Evolutionary conservation across 2,888 invertebrate species (phyloP).

Genomic region (Limnephilus marmoratus): DNA sequence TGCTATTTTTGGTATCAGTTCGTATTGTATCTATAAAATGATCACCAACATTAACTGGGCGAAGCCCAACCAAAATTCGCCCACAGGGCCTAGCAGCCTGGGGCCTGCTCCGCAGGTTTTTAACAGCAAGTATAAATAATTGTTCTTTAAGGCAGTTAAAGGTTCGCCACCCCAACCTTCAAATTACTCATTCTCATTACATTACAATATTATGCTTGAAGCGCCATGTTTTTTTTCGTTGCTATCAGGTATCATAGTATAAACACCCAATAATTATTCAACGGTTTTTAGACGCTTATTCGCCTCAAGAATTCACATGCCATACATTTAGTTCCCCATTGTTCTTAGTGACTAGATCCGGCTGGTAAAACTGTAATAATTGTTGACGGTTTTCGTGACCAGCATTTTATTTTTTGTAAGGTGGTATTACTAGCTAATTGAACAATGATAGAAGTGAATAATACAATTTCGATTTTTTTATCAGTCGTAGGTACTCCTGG

Average conservation of each 20-base stretch:
- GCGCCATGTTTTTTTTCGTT: background rate
- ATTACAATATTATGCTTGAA: background rate
- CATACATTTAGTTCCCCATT: background rate
- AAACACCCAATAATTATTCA: background rate
- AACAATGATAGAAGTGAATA: background rate
- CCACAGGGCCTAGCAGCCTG: too few relatives aligned
- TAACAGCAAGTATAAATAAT: too few relatives aligned
- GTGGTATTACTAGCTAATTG: background rate
- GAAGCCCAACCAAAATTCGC: too few relatives aligned
- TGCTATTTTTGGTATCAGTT: too few relatives aligned
- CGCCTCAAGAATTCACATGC: background rate
- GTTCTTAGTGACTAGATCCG: background rate
- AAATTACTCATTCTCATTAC: too few relatives aligned
- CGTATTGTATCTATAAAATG: too few relatives aligned
- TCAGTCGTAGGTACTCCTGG: background rate
- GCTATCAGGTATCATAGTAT: background rate
- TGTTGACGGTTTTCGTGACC: background rate
- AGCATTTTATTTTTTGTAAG: background rate
- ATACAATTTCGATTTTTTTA: background rate
- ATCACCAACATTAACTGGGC: too few relatives aligned
- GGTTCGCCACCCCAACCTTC: too few relatives aligned
- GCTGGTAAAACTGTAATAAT: background rate
- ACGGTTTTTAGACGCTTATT: background rate
- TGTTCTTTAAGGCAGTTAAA: too few relatives aligned
- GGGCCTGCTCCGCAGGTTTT: too few relatives aligned